These are phyloP conservation scores for Leptothorax acervorum DNA, from an alignment of 2,888 invertebrate species.

Conservation along the genomic window DNA sequence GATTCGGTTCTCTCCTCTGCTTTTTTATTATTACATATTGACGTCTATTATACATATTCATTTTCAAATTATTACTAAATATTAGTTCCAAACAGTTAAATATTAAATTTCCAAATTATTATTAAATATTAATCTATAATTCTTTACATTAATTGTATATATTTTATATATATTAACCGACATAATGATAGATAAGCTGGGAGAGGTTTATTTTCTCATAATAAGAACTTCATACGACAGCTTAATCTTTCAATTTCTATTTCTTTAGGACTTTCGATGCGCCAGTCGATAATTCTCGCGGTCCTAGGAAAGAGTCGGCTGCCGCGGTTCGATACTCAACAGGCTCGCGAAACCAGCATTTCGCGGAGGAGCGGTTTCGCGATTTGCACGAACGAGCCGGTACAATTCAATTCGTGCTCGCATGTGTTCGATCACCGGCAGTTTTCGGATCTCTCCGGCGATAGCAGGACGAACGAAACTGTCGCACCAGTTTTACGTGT, in stretches of 20 bases:
- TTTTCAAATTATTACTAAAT: background rate
- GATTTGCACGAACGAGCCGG: slow-evolving; percentile 48
- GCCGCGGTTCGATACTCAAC: slow-evolving; percentile 57
- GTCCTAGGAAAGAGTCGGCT: slow-evolving; percentile 24
- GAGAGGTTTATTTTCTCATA: background rate
- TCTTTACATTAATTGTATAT: background rate
- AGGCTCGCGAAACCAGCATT: slow-evolving; percentile 57
- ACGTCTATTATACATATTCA: background rate
- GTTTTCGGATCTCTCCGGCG: slow-evolving; percentile 29
- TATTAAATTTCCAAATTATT: too few relatives aligned
- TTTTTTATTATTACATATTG: background rate
- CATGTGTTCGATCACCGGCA: slow-evolving; percentile 41
- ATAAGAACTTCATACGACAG: background rate
- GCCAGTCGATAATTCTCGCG: slow-evolving; percentile 49
- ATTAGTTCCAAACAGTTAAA: too few relatives aligned
- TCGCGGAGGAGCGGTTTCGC: slow-evolving; percentile 51
- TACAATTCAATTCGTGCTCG: slow-evolving; percentile 48
- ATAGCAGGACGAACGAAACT: background rate
- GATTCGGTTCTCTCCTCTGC: background rate
- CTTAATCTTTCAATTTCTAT: background rate
- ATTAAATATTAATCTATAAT: too few relatives aligned
- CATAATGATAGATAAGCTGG: background rate
- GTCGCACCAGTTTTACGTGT: background rate
- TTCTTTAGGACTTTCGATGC: background rate
- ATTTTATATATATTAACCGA: background rate